phyloP scores from a whole-genome alignment of 2,113 vertebrate species.

The Rhipidura dahli region DNA sequence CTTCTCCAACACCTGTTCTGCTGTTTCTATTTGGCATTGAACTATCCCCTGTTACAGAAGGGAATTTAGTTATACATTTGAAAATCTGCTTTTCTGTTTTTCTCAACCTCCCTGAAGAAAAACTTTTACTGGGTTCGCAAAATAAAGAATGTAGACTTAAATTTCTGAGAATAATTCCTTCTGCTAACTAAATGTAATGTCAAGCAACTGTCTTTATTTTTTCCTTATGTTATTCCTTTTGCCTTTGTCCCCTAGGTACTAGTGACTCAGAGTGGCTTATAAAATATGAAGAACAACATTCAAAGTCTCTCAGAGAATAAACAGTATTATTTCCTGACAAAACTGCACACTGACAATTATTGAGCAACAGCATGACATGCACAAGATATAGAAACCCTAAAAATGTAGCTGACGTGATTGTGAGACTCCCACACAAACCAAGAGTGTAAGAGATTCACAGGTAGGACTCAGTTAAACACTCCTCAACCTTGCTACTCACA shows the following conservation, averaged over 20 bases:
- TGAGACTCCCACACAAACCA: constrained; percentile 29
- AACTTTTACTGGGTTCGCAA: background rate
- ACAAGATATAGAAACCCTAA: constrained; percentile 30
- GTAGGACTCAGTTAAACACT: background rate
- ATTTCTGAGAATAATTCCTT: background rate
- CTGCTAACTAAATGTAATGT: background rate
- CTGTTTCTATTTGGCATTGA: background rate
- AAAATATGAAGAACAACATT: constrained; percentile 49
- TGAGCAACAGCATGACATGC: constrained; percentile 12
- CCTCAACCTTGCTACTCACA: background rate
- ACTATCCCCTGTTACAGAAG: background rate
- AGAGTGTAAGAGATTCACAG: background rate
- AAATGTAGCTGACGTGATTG: constrained; percentile 17
- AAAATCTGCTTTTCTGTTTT: background rate
- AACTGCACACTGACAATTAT: background rate
- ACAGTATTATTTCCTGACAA: constrained; percentile 48
- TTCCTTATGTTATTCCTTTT: background rate
- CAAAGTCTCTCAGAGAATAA: constrained; percentile 33
- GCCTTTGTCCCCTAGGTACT: background rate
- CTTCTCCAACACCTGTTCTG: background rate
- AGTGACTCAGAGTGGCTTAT: constrained; percentile 37
- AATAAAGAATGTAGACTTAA: background rate
- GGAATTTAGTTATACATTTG: background rate
- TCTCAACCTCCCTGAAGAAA: background rate
- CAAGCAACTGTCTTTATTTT: background rate